Base-by-base conservation (phyloP, 2,888 invertebrate species). In the Achlya flavicornis region DNA sequence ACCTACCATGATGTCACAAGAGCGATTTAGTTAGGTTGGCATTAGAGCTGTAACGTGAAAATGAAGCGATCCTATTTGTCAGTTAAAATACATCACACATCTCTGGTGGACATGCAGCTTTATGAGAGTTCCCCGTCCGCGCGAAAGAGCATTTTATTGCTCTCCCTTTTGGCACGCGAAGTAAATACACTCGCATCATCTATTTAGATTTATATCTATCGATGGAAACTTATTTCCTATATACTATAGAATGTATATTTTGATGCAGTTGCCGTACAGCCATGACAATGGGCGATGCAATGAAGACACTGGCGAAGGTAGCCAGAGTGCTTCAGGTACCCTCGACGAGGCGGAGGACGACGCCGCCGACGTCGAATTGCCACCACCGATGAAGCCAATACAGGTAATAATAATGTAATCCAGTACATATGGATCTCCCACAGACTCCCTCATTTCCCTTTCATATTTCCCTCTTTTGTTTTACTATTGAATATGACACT, bases 321-420 rank as follows among this genome's bases (percentile, higher is more conserved):
- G 74, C 46, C 83, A 78, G 70, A 70, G 72, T 58, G 77, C 74
- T 8, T 65, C 94, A 63, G 94, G 94, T 61, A 94, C 94, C 64
- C 95, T 96, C 64, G 97, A 97, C 80, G 97, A 97, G 80, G 95
- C 93, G 14, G 97, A 97, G 73, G 96, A 96, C 72, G 97, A 97
- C 83, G 95, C 94, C 26, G 95, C 96, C 43, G 90, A 91, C 61
- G 95, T 98, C 14, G 98, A 98, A 90, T 93, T 98, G 76, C 99
- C 98, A 63, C 98, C 99, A 46, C 98, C 98, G 1, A 98, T 98
- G 99, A 97, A 98, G 84, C 98, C 98, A n/a, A 97, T 98, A 75
- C 97, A 97, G 86, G 98, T 97, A 80, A 72, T 53, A n/a, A 61
- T 14, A 12, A 1, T 16, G 16, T 4, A 46, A n/a, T 46, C n/a